Evolutionary conservation across 1,140 invertebrate genomes (phyloP), one percentile per base, ranked within the genome.

Genomic region (Drosophila azteca): DNA sequence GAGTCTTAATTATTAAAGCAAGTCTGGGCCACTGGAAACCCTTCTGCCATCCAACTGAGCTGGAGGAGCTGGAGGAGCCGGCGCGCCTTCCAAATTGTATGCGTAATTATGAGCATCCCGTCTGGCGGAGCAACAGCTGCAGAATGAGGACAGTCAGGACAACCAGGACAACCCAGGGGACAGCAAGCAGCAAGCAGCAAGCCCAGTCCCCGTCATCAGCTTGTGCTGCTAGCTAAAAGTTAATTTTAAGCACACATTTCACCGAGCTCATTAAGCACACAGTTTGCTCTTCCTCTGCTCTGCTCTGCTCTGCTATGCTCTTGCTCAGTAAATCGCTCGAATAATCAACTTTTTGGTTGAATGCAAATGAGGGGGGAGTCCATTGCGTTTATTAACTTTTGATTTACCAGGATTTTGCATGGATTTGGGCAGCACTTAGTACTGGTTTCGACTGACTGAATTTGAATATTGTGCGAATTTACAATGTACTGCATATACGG

Each of bases 181-280:
- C 72, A 66, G 53, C 48, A 41, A 46, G 58, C 72, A 66, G 53
- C 48, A 41, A 46, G 58, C 59, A 48, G 59, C 24, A 46, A 24
- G n/a, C 50, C 44, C 50, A 55, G 44, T 60, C 59, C 46, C 43
- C 58, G 52, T 58, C 60, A 39, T 45, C 65, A 51, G 46, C 66
- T 49, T 63, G 68, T 76, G 74, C 68, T 43, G 68, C 68, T 72
- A 58, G 79, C 60, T 62, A 45, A 75, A 72, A 84, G 80, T 84
- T 85, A 85, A 84, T 84, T 84, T 84, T 67, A 77, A 81, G 75
- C 75, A 85, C 68, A 84, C 81, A 85, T 80, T 85, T 85, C 72
- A 63, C 72, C 66, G 64, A 85, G 81, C 81, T 80, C 81, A 85
- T 84, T 84, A 84, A 73, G 72, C 73, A 66, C 58, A 55, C 64